Percentiles rank a stretch among this genome's conserved stretches.
Conservation (phyloP, 2,888 invertebrate genomes). For the Thecocarcelia acutangulata region DNA sequence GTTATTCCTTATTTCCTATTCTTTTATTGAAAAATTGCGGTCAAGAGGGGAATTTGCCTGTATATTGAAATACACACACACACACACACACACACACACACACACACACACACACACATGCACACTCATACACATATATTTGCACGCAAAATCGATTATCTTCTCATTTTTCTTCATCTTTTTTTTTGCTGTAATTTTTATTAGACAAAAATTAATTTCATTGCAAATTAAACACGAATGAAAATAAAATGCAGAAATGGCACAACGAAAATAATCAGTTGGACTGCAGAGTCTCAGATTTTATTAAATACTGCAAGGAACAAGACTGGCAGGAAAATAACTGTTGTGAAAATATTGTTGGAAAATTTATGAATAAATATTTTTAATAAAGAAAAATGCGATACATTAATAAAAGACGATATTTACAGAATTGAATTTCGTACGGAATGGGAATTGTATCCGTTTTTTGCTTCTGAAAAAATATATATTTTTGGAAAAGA, state of each 20-base stretch:
- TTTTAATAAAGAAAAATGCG: too few species aligned
- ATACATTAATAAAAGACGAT: too few species aligned
- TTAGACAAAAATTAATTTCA: conserved; percentile 55
- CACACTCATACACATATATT: background rate
- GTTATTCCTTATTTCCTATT: conserved; percentile 38
- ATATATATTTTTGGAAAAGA: too few species aligned
- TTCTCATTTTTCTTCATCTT: conserved; percentile 19
- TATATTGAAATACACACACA: conserved; percentile 7
- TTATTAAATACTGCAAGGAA: background rate
- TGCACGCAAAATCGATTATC: conserved; percentile 50
- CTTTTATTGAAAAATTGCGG: conserved; percentile 35
- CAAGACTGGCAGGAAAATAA: background rate
- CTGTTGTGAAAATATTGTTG: too few species aligned
- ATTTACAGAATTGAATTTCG: too few species aligned
- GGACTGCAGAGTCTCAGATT: background rate
- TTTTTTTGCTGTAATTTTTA: conserved; percentile 32
- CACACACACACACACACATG: conserved; percentile 8
- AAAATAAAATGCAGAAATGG: background rate
- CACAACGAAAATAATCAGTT: background rate
- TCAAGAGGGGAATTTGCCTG: conserved; percentile 37
- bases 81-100: conserved; percentile 15
- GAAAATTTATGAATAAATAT: too few species aligned
- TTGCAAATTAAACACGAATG: conserved; percentile 33
- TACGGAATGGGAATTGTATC: too few species aligned
- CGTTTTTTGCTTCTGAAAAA: too few species aligned